phyloP scores from a whole-genome alignment of 2,113 vertebrate species.

The Paracanthobrama guichenoti region DNA sequence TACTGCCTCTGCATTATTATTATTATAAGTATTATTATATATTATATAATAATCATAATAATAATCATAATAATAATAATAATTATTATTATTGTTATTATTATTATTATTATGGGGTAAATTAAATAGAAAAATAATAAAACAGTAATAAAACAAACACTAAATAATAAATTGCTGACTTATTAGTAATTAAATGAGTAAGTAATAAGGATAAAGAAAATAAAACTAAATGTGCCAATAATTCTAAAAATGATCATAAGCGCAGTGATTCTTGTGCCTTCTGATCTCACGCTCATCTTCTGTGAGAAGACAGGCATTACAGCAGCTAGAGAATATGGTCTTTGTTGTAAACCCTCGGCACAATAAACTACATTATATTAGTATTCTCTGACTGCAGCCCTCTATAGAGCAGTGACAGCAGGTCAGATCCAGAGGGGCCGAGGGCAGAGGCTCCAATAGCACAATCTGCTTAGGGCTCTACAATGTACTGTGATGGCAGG shows the following conservation, averaged over 20 bases:
- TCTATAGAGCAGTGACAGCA: slow-evolving; percentile 17
- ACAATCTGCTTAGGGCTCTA: slow-evolving; percentile 6
- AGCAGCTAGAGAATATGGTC: neutral
- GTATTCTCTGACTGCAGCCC: slow-evolving; percentile 9
- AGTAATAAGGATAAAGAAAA: neutral
- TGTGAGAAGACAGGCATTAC: neutral
- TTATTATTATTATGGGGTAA: neutral
- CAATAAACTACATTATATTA: slow-evolving; percentile 30
- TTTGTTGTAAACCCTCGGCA: slow-evolving; percentile 13
- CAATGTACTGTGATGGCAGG: slow-evolving; percentile 2
- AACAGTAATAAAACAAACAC: neutral
- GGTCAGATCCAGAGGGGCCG: slow-evolving; percentile 28
- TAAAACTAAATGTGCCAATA: neutral
- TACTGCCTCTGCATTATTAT: too few relatives aligned
- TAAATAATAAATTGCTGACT: neutral
- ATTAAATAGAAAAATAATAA: neutral
- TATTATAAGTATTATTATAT: too few relatives aligned
- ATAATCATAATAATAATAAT: neutral
- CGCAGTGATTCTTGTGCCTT: neutral
- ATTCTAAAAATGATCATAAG: neutral
- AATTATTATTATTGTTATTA: neutral
- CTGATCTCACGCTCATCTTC: neutral
- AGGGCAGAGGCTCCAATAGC: slow-evolving; percentile 21
- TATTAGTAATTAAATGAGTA: neutral
- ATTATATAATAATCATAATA: too few relatives aligned